Evolutionary conservation across 2,888 invertebrate species (phyloP), one percentile per base, ranked within the genome.

Genomic region (Marasmarcha lunaedactyla): DNA sequence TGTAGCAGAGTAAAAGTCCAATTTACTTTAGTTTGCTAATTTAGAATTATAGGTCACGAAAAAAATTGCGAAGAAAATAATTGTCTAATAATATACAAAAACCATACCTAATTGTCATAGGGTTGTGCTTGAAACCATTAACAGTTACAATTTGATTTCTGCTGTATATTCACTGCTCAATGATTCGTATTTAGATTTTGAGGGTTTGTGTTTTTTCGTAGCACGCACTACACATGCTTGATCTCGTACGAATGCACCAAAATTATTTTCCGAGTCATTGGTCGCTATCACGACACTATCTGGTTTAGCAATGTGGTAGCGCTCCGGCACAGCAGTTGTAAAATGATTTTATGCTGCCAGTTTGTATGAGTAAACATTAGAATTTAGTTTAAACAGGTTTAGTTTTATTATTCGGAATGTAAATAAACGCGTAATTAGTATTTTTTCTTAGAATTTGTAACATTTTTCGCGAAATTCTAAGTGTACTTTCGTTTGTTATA

Each of bases 1-100:
- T 59, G 56, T 55, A 57, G 61, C 64, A 69, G 64, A 20, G 64
- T 67, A 64, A 54, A 65, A 69, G 71, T 74, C 65, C 67, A 61
- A 61, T 57, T 55, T 63, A 50, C 55, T 11, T 30, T 30, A 30
- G 30, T 30, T 30, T 30, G 30, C 30, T 30, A 30, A 30, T 30
- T 30, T 30, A 30, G 30, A 30, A 7, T 30, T n/a, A 11, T 30
- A 30, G 30, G 30, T 30, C 30, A 30, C 30, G n/a, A 30, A 3
- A 30, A 9, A 30, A n/a, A 30, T 9, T 30, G 10, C 9, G 11
- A 30, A 30, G n/a, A 30, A 11, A 30, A 30, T 3, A n/a, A 30
- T n/a, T 30, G 9, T 11, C 30, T 30, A 30, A 20, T 20, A 20
- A 20, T 20, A 20, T 5, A 5, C 20, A 20, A 20, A 3, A 20